Conservation (phyloP, 2,113 vertebrate species). For the Psammodynastes pulverulentus region DNA sequence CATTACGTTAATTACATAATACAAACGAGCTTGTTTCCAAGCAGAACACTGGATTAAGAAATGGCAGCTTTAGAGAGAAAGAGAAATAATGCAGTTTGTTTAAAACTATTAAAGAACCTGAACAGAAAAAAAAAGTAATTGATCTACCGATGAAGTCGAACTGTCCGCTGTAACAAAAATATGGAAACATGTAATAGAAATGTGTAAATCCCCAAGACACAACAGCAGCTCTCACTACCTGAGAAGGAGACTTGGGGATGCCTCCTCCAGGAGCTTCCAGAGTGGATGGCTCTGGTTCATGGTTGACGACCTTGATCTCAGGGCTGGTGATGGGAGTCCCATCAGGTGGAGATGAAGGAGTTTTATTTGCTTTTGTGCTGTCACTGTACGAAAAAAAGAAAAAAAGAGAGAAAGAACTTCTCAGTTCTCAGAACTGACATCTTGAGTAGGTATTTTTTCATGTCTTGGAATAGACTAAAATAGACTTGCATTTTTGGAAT, state of each 20-base stretch:
- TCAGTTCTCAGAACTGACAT: slow-evolving; percentile 35
- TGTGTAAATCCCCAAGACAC: background rate
- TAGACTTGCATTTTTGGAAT: background rate
- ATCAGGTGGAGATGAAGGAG: slow-evolving; percentile 72
- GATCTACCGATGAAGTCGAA: background rate
- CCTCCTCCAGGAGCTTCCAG: slow-evolving; percentile 75
- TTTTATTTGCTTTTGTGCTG: slow-evolving; percentile 74
- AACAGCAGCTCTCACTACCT: slow-evolving; percentile 71
- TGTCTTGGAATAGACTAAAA: background rate
- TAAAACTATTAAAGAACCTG: background rate
- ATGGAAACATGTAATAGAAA: background rate
- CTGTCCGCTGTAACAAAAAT: slow-evolving; percentile 4
- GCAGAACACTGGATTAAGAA: background rate
- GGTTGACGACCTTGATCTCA: slow-evolving; percentile 81
- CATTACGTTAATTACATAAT: background rate
- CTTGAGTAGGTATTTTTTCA: slow-evolving; percentile 14
- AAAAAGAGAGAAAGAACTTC: background rate
- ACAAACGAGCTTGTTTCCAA: background rate
- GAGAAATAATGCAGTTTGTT: background rate
- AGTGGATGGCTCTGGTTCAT: slow-evolving; percentile 73
- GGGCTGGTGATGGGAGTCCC: slow-evolving; percentile 72
- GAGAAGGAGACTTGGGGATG: slow-evolving; percentile 94
- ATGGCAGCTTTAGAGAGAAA: background rate
- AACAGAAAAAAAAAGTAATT: background rate
- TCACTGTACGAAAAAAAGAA: slow-evolving; percentile 61